Evolutionary conservation across 2,888 invertebrate species (phyloP).

Genomic region (Netelia virgata): DNA sequence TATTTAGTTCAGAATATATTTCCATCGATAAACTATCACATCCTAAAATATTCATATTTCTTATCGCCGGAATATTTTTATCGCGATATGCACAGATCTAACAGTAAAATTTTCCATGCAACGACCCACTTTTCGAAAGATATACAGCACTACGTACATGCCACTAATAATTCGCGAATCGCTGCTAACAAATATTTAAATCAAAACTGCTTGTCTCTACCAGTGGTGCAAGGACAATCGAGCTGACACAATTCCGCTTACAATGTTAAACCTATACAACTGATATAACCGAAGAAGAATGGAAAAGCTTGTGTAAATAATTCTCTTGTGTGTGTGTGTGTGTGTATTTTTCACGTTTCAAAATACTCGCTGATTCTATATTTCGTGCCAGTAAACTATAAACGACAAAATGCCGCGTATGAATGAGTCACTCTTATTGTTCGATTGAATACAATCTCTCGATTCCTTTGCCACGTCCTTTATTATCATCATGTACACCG

Average conservation of each 20-base stretch:
- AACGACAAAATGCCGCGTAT: too few species aligned
- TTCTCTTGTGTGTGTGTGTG: not conserved
- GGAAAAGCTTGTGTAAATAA: not conserved
- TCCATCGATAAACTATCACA: not conserved
- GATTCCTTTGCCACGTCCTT: too few species aligned
- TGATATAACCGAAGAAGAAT: not conserved
- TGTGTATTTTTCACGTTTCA: not conserved
- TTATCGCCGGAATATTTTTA: not conserved
- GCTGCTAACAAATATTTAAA: constrained; percentile 27
- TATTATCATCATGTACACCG: too few species aligned
- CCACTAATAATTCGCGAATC: constrained; percentile 11
- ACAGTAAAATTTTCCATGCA: not conserved
- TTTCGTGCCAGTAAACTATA: too few species aligned
- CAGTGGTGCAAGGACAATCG: not conserved
- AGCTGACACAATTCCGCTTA: not conserved
- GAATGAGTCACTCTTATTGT: too few species aligned
- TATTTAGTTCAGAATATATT: not conserved
- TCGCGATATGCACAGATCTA: not conserved
- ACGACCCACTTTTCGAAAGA: constrained; percentile 15
- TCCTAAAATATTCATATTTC: not conserved
- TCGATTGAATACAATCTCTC: too few species aligned
- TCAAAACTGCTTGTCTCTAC: not conserved
- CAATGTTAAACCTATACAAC: not conserved
- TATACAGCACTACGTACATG: not conserved
- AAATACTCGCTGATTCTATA: not conserved